Evolutionary conservation across 2,888 invertebrate species (phyloP), one percentile per base, ranked within the genome.

Genomic region (Caenorhabditis auriculariae): DNA sequence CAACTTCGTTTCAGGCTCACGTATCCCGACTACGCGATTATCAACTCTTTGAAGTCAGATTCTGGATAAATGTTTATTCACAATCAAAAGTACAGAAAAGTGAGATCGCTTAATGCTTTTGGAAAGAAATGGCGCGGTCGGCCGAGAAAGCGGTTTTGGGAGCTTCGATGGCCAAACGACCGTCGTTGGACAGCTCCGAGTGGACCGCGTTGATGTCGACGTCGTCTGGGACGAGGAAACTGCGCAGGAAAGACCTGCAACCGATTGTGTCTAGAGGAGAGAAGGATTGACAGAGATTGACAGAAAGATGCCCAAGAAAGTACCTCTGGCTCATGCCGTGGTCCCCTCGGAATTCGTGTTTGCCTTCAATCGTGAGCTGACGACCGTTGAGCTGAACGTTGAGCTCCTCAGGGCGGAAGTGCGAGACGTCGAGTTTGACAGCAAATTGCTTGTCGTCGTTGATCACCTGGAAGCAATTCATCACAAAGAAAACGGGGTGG

Each of bases 321-420:
- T 56, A 51, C 50, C 56, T 52, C 53, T 62, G 46, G 23, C 56
- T 54, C 42, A 53, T 56, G 39, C 55, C 58, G 53, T 62, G 38
- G 41, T 63, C 55, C 7, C 42, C 41, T 43, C 54, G 49, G 15
- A 29, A 28, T 42, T 66, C 61, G 15, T 66, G 66, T 17, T 47
- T 42, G 32, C 66, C 66, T 29, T 62, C 55, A 39, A 66, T 53
- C 26, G 50, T 60, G 26, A 66, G 51, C 21, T 55, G 41, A n/a
- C 54, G 38, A 17, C 60, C 63, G 9, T 63, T 55, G 42, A 66
- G 42, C 17, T 60, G 35, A 27, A 66, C 60, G 24, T 57, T 66
- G 21, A 66, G 41, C 28, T 66, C 51, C 39, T 66, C 66, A 17
- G 66, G 66, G 27, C 54, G 60, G 54, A 64, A 64, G n/a, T 64